phyloP scores from a whole-genome alignment of 2,888 invertebrate genomes.

The Penaeus monodon region DNA sequence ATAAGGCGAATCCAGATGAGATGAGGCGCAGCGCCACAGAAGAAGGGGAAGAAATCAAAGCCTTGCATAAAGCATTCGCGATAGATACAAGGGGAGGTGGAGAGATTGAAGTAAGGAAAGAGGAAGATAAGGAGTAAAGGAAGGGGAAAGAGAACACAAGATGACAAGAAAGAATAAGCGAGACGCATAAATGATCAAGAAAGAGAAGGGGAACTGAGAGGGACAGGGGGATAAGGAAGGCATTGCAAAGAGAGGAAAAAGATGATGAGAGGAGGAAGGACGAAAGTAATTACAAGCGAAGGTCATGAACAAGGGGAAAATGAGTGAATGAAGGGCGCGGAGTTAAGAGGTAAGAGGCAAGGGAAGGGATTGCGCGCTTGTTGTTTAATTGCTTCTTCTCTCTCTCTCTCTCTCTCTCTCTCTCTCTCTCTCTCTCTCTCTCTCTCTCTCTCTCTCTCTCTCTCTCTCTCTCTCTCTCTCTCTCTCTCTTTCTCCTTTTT shows the following conservation, averaged over 20 bases:
- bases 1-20: not conserved
- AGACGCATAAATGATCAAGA: not conserved
- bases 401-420: conserved; percentile 21
- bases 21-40: no score
- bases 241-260: not conserved
- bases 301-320: not conserved
- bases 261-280: not conserved
- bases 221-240: not conserved
- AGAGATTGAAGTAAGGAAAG: not conserved
- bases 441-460: conserved; percentile 21
- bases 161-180: not conserved
- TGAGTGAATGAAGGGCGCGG: not conserved
- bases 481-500: not conserved
- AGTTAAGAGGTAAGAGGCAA: not conserved
- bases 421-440: conserved; percentile 21
- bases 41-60: no score
- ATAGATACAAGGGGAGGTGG: no score
- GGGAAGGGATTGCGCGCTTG: not conserved
- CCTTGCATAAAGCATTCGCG: no score
- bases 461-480: conserved; percentile 11
- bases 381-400: not conserved
- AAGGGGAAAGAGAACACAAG: not conserved
- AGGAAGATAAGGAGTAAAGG: not conserved
- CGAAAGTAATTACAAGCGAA: not conserved
- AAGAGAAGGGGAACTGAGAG: not conserved